Base-by-base conservation (phyloP, 2,888 invertebrate species). In the Biston stratarius region DNA sequence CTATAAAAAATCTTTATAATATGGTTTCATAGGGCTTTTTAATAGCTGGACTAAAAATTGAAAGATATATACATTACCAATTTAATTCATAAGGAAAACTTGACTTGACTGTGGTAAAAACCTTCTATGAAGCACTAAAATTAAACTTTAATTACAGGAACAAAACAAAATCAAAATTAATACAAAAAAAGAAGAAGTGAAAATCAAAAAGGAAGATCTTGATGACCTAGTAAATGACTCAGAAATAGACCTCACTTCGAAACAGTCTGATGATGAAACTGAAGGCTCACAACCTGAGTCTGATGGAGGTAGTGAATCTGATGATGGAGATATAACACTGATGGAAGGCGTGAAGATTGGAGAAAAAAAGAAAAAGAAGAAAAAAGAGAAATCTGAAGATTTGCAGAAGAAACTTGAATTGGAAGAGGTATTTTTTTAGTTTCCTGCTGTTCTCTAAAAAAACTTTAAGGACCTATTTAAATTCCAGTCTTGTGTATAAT, bases 391-490 rank as follows among this genome's bases (percentile, higher is more conserved):
- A 79, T 85, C 85, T 59, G 94, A 85, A 74, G 94, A 85, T 80
- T 91, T 90, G 81, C 94, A 92, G 74, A 94, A 90, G 74, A 94
- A 93, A 83, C 85, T 94, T 70, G 88, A 88, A 69, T 59, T 86
- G 0, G 91, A 92, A 78, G 91, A 94, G 85, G 94, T 92, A 14
- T 45, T 1, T 8, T 11, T 47, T 38, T 38, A 38, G 38, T 38
- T 38, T 6, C 6, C 38, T 38, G 3, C 38, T 38, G 0, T 38
- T 38, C 8, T 6, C 24, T 2, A 24, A 24, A 24, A 2, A 24
- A 3, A 3, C 24, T 24, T 2, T 3, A 24, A 24, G 1, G 24
- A 24, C 24, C 24, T 24, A 24, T 24, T 24, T 3, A 24, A 24
- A 24, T 24, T 9, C 38, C 38, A 38, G 38, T 38, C 9, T 8